These are phyloP conservation scores for Brachionus manjavacas DNA, from an alignment of 1,140 invertebrate species.

Conservation along the genomic window DNA sequence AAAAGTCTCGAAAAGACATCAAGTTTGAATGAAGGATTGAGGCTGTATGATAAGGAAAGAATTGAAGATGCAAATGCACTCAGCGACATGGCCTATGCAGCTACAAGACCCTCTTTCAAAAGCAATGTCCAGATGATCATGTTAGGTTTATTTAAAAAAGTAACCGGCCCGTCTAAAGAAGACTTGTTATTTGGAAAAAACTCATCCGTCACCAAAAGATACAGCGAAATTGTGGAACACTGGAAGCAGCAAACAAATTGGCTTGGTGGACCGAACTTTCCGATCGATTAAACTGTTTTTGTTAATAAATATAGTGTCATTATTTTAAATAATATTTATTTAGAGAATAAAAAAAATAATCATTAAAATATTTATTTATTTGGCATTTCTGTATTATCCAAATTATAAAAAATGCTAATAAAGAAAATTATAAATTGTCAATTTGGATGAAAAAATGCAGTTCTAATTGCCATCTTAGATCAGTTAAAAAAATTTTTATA, in stretches of 20 bases:
- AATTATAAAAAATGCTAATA: too few species aligned
- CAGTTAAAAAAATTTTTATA: too few species aligned
- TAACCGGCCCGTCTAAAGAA: neutral
- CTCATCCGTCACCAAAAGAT: neutral
- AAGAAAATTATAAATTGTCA: too few species aligned
- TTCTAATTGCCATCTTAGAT: too few species aligned
- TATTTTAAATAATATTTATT: too few species aligned
- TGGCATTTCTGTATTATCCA: too few species aligned
- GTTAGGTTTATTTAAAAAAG: slow-evolving; percentile 8
- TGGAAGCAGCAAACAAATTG: slow-evolving; percentile 8
- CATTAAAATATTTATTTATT: too few species aligned
- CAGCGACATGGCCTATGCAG: neutral
- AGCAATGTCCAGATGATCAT: neutral
- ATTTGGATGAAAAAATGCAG: too few species aligned
- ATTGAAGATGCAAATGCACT: neutral
- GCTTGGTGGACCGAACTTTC: slow-evolving; percentile 1
- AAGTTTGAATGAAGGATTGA: neutral
- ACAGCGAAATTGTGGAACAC: slow-evolving; percentile 1
- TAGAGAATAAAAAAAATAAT: too few species aligned
- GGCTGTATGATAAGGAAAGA: too few species aligned
- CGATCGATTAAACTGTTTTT: too few species aligned
- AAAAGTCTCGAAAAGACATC: neutral
- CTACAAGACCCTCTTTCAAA: neutral
- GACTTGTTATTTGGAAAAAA: neutral
- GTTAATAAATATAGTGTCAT: too few species aligned